Evolutionary conservation across 2,888 invertebrate genomes (phyloP), one percentile per base, ranked within the genome.

Genomic region (Pilophorus perplexus): DNA sequence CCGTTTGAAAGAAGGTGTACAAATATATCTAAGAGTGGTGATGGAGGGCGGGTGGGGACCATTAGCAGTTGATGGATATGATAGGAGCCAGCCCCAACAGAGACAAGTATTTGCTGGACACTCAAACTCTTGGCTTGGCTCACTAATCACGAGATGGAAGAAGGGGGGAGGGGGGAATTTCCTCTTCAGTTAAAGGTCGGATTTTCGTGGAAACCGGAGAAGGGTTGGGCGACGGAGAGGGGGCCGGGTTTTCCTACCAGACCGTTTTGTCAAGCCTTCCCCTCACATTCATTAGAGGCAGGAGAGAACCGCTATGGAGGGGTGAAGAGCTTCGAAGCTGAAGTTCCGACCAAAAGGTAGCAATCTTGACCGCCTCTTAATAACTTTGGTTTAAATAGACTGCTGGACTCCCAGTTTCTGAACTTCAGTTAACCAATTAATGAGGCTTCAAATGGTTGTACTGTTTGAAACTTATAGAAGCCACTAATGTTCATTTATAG

Each of bases 21-120:
- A 23, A 22, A 37, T 27, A 33, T 42, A 16, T 14, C 16, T 10
- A 16, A 10, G 16, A 16, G n/a, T 33, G 60, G 12, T 44, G 18
- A 27, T n/a, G 27, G 18, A 14, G 28, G 44, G 42, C 23, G 5
- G 59, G 33, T 6, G 27, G 23, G 44, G 44, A 50, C 60, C 60
- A 60, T 60, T 60, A 60, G 44, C 60, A 42, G 60, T 60, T 60
- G 60, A 60, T 60, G 60, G 60, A 60, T 60, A 60, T 60, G 60
- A 60, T 44, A 60, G 60, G 27, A 22, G 44, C 42, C 8, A 25
- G 16, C 42, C n/a, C n/a, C 44, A 44, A 44, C 42, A 60, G 60
- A 23, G 27, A 60, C 60, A 60, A 60, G 60, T 60, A 60, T 60
- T 60, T 60, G 60, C 60, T 22, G 44, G 60, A 60, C 60, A 60